These are phyloP conservation scores for Dryocosmus kuriphilus DNA, from an alignment of 2,888 invertebrate species.

Conservation along the genomic window DNA sequence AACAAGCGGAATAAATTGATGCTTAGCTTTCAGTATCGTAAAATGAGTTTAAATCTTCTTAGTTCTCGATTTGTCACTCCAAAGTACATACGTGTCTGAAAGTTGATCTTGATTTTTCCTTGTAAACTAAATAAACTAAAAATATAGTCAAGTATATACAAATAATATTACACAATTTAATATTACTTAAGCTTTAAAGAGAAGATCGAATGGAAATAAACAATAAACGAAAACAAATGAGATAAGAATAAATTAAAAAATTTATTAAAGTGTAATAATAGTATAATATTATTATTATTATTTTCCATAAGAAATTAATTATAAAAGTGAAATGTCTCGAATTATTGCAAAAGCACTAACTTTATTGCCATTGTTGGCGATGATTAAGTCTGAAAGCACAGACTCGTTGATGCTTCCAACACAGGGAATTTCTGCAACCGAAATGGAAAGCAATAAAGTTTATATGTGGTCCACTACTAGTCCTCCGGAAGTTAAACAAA, in stretches of 20 bases:
- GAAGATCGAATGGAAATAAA: too few species aligned
- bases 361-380: conserved; percentile 36
- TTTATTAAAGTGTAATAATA: too few species aligned
- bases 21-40: neutral
- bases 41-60: neutral
- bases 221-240: too few species aligned
- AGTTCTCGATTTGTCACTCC: neutral
- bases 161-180: too few species aligned
- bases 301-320: neutral
- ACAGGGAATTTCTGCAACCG: conserved; percentile 41
- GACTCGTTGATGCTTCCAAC: conserved; percentile 47
- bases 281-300: too few species aligned
- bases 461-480: conserved; percentile 27
- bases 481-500: conserved; percentile 21
- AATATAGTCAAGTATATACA: neutral
- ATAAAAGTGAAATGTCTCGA: neutral
- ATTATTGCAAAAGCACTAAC: conserved; percentile 28
- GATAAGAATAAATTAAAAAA: too few species aligned
- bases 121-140: neutral
- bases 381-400: conserved; percentile 50
- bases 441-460: conserved; percentile 30
- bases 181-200: too few species aligned
- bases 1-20: conserved; percentile 34
- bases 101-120: neutral
- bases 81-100: neutral